Percentiles rank a stretch among this genome's conserved stretches.
Conservation (phyloP, 2,797 vertebrate genomes). For the Oceanodroma leucorhoa region DNA sequence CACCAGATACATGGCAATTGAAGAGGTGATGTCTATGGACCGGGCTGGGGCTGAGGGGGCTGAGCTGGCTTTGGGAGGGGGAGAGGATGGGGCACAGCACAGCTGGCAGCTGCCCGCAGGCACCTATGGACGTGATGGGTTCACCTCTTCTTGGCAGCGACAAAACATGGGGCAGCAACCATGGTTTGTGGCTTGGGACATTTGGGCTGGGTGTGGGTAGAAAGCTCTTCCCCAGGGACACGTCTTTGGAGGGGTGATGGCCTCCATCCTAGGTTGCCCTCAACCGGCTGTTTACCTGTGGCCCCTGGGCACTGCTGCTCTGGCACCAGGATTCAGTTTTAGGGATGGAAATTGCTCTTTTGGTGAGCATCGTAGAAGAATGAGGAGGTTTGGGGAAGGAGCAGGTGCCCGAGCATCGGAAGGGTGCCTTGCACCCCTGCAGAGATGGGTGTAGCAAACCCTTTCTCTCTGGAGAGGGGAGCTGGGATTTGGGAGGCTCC, state of each 20-base stretch:
- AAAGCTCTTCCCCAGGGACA: not conserved
- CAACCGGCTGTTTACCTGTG: not conserved
- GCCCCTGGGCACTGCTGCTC: not conserved
- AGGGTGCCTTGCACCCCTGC: not conserved
- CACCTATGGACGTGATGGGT: not conserved
- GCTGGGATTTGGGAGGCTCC: not conserved
- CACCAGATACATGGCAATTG: not conserved
- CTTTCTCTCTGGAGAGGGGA: not conserved
- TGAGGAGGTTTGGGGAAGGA: not conserved
- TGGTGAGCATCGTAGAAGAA: not conserved
- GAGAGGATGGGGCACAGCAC: not conserved
- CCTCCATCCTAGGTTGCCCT: not conserved
- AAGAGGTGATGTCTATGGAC: not conserved
- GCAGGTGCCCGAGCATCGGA: not conserved
- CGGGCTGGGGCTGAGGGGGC: not conserved
- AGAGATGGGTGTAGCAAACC: not conserved
- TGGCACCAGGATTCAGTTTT: not conserved
- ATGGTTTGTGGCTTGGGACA: not conserved
- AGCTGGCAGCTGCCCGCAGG: not conserved
- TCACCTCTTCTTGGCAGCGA: not conserved
- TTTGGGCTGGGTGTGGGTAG: not conserved
- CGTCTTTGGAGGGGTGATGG: fast-evolving
- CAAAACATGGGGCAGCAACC: not conserved
- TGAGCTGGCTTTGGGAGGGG: not conserved
- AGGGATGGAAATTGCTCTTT: not conserved